Conservation (phyloP, 1,140 invertebrate species). For the Nasonia longicornis region DNA sequence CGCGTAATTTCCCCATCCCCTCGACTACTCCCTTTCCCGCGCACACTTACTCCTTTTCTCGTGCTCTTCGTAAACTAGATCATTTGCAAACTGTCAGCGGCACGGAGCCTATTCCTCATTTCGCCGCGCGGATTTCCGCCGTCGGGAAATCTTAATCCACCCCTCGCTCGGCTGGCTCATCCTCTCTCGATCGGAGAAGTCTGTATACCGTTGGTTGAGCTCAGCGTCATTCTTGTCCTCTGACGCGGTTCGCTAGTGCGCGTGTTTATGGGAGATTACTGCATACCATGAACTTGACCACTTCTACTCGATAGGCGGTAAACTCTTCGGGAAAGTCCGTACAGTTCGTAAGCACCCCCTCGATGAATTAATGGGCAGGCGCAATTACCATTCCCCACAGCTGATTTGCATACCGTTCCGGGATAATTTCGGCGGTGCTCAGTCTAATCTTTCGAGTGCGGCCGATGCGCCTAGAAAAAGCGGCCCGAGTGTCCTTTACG, state of each 20-base stretch:
- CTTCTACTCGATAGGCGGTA: not conserved
- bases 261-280: too few relatives aligned
- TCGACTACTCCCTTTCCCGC: not conserved
- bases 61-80: slow-evolving; percentile 55
- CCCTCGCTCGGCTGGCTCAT: slow-evolving; percentile 1
- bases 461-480: slow-evolving; percentile 46
- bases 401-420: slow-evolving; percentile 57
- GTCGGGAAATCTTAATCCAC: slow-evolving; percentile 51
- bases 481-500: slow-evolving; percentile 39
- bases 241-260: too few relatives aligned
- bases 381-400: slow-evolving; percentile 58
- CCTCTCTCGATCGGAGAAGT: not conserved
- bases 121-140: slow-evolving; percentile 34
- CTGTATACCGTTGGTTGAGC: too few relatives aligned
- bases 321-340: not conserved
- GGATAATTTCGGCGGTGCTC: slow-evolving; percentile 54
- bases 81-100: slow-evolving; percentile 62
- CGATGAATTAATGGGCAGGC: slow-evolving; percentile 58
- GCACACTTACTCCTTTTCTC: slow-evolving; percentile 28
- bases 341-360: slow-evolving; percentile 38
- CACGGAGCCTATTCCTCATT: slow-evolving; percentile 46
- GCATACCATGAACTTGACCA: too few relatives aligned
- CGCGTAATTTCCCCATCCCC: not conserved
- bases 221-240: too few relatives aligned
- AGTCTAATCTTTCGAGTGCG: slow-evolving; percentile 51